Conservation (phyloP, 1,140 invertebrate species). For the Drosophila arizonae region DNA sequence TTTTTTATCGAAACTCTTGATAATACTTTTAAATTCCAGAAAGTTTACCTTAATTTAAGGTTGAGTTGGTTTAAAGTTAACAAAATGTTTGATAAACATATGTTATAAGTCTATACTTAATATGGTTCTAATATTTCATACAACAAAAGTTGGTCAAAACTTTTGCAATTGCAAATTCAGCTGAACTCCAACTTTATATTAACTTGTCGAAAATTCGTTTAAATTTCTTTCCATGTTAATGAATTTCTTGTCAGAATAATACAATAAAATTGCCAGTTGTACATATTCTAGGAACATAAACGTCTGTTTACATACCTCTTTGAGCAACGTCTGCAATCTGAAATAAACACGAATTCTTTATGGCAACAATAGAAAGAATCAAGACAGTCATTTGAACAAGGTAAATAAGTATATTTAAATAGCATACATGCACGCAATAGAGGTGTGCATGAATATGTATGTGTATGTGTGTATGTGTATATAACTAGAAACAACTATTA, state of each 20-base stretch:
- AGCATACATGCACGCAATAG: constrained; percentile 25
- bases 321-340: constrained; percentile 3
- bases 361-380: neutral
- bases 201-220: no score
- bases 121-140: no score
- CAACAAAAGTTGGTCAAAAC: no score
- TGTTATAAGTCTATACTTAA: no score
- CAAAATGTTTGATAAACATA: no score
- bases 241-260: no score
- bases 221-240: no score
- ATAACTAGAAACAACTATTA: constrained; percentile 11
- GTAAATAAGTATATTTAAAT: constrained; percentile 44
- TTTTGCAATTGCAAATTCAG: no score
- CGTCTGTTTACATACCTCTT: constrained; percentile 13
- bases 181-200: no score
- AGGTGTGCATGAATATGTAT: constrained; percentile 12
- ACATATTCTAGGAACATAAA: neutral
- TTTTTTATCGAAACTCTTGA: neutral
- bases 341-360: neutral
- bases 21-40: no score
- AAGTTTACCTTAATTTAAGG: no score
- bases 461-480: constrained; percentile 2
- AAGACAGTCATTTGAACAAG: constrained; percentile 12
- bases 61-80: no score
- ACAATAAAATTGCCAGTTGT: neutral